These are phyloP conservation scores for Dicaeum eximium DNA, from an alignment of 2,113 vertebrate genomes.

Conservation along the genomic window DNA sequence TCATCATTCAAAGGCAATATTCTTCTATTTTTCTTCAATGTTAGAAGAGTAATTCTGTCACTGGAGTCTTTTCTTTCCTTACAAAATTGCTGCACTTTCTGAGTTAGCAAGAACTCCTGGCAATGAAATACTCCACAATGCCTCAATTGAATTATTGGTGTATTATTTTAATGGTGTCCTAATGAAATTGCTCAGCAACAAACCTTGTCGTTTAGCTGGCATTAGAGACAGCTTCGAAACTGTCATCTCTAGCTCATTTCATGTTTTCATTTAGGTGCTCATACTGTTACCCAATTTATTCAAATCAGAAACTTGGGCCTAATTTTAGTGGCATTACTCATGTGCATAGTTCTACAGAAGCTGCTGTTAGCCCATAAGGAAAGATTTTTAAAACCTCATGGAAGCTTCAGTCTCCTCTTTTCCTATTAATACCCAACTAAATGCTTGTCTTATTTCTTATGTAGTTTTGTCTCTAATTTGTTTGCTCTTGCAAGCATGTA, in stretches of 20 bases:
- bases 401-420: neutral
- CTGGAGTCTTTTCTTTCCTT: neutral
- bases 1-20: neutral
- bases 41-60: neutral
- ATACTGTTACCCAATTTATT: neutral
- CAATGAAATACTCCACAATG: neutral
- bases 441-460: neutral
- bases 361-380: neutral
- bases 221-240: neutral
- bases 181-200: slow-evolving; percentile 43
- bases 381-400: neutral
- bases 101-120: slow-evolving; percentile 23
- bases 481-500: neutral
- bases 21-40: neutral
- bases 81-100: slow-evolving; percentile 6
- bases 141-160: slow-evolving; percentile 15
- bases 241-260: neutral
- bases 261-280: neutral
- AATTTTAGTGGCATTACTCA: neutral
- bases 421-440: neutral
- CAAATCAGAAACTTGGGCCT: neutral
- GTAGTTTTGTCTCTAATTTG: neutral
- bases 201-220: slow-evolving; percentile 27
- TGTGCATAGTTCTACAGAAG: neutral
- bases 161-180: slow-evolving; percentile 47